These are phyloP conservation scores for Peucedramus taeniatus DNA, from an alignment of 2,113 vertebrate genomes.

Conservation along the genomic window DNA sequence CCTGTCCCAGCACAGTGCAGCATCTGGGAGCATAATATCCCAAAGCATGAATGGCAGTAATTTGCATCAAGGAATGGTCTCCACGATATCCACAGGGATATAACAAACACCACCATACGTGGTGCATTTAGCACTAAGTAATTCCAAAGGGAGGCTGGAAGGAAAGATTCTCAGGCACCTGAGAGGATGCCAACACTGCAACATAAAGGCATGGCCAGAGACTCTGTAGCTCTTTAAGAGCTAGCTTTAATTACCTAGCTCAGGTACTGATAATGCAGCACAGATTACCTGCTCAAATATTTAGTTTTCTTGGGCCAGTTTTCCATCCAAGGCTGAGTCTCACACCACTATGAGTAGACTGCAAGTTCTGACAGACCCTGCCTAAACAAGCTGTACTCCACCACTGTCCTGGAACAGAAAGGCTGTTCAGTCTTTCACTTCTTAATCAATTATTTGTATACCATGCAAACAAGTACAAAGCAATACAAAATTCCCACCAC, in stretches of 20 bases:
- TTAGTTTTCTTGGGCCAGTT: constrained; percentile 21
- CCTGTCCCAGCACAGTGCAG: neutral
- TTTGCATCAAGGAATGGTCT: neutral
- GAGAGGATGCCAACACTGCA: neutral
- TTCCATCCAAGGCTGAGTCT: neutral
- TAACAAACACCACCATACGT: neutral
- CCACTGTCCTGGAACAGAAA: neutral
- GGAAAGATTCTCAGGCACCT: neutral
- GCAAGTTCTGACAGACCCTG: neutral
- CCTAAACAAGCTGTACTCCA: neutral
- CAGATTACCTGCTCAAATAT: constrained; percentile 57
- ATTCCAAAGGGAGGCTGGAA: neutral
- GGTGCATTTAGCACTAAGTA: neutral
- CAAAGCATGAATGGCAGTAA: neutral
- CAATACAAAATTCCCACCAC: neutral
- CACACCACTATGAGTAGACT: neutral
- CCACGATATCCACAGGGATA: neutral
- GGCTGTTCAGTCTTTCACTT: neutral
- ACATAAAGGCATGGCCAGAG: neutral
- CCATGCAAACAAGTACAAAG: neutral
- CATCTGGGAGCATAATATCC: neutral
- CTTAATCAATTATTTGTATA: neutral
- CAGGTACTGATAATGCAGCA: neutral
- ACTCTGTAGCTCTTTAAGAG: neutral
- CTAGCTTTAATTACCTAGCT: neutral